phyloP scores from a whole-genome alignment of 1,140 invertebrate genomes.

The Daktulosphaira vitifoliae region DNA sequence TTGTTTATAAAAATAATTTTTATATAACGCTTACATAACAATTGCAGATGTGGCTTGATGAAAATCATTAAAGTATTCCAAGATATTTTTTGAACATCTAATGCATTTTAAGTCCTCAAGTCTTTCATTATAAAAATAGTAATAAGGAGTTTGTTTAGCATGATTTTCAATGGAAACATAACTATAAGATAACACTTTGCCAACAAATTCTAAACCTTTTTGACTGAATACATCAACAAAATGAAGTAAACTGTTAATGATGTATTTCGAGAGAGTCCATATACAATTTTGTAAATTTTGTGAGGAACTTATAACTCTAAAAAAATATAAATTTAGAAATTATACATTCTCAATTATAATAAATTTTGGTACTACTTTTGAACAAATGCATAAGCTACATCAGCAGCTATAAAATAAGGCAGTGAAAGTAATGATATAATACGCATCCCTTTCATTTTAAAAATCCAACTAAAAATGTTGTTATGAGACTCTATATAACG shows the following conservation, averaged over 20 bases:
- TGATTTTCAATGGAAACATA: constrained; percentile 13
- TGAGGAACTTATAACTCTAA: constrained; percentile 11
- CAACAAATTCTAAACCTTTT: constrained; percentile 11
- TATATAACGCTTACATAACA: background rate
- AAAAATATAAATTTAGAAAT: background rate
- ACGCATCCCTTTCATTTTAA: constrained; percentile 70
- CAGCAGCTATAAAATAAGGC: constrained; percentile 74
- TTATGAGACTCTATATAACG: constrained; percentile 87
- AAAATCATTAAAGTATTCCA: constrained; percentile 3
- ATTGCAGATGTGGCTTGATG: constrained; percentile 1
- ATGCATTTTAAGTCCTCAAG: constrained; percentile 2
- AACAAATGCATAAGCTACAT: constrained; percentile 72
- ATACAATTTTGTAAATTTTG: background rate
- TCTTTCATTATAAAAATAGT: constrained; percentile 1
- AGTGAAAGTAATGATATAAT: constrained; percentile 67
- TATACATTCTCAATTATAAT: background rate
- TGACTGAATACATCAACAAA: constrained; percentile 15
- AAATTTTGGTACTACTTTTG: constrained; percentile 61
- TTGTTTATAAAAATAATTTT: too few relatives aligned
- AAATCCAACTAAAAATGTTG: constrained; percentile 80
- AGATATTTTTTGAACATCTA: constrained; percentile 1
- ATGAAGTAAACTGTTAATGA: constrained; percentile 16
- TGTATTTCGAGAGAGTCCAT: constrained; percentile 20
- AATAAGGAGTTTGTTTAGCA: constrained; percentile 10
- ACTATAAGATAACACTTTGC: constrained; percentile 5